These are phyloP conservation scores for Acleris holmiana DNA, from an alignment of 2,888 invertebrate genomes.

Conservation along the genomic window DNA sequence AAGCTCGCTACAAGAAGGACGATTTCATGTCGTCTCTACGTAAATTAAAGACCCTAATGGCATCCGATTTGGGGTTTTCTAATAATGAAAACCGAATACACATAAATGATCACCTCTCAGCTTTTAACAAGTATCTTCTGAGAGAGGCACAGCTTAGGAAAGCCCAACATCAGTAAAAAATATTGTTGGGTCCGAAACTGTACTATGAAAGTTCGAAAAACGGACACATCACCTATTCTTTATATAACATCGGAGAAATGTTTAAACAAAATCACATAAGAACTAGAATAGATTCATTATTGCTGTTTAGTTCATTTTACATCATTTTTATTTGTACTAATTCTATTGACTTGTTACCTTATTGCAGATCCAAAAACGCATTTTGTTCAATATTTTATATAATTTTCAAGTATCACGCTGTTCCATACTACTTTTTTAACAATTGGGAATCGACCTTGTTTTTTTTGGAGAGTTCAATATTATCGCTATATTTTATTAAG, in stretches of 20 bases:
- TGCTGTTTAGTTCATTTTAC: too few species aligned
- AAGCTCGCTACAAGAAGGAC: conserved; percentile 7
- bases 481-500: too few species aligned
- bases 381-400: too few species aligned
- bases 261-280: too few species aligned
- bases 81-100: not conserved
- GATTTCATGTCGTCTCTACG: conserved; percentile 1
- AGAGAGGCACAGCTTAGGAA: not conserved
- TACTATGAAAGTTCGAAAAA: not conserved
- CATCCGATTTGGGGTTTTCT: not conserved
- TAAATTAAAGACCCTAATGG: not conserved
- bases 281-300: too few species aligned
- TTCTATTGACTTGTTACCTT: not conserved
- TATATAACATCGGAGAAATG: not conserved
- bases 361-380: too few species aligned
- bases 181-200: conserved; percentile 6
- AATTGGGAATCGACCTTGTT: too few species aligned
- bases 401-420: too few species aligned
- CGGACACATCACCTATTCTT: not conserved
- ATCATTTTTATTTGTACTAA: not conserved
- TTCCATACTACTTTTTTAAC: too few species aligned
- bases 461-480: too few species aligned
- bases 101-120: conserved; percentile 2
- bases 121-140: conserved; percentile 1
- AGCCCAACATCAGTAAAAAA: not conserved